Percentiles rank a stretch among this genome's conserved stretches.
Evolutionary conservation across 2,113 vertebrate genomes (phyloP).

Genomic region (Henicopernis longicauda): DNA sequence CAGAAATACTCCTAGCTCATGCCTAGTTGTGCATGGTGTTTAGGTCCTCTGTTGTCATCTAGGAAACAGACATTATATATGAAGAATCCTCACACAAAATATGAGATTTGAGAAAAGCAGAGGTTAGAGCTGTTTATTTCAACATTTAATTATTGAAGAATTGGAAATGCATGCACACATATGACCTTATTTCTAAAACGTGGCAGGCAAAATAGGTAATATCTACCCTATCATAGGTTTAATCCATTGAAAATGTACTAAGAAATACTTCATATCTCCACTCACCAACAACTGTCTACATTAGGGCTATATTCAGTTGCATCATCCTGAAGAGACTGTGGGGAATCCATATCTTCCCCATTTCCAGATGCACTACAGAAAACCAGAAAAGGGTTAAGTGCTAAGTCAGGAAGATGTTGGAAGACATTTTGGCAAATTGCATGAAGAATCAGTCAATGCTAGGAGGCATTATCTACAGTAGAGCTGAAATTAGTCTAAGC

Average conservation of each 20-base stretch:
- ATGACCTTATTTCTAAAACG: background rate
- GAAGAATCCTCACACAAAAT: background rate
- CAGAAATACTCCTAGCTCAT: background rate
- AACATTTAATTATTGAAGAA: background rate
- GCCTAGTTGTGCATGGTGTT: background rate
- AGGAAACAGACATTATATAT: background rate
- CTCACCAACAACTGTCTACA: conserved; percentile 69
- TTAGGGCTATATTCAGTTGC: conserved; percentile 75
- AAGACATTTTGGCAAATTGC: background rate
- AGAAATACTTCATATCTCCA: background rate
- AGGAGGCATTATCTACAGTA: background rate
- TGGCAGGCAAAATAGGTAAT: background rate
- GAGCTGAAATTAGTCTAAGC: background rate
- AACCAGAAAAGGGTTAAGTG: background rate
- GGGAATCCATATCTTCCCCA: conserved; percentile 80
- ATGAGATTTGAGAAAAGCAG: background rate
- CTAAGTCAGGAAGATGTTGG: background rate
- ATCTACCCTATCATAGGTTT: background rate
- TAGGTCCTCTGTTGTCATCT: background rate
- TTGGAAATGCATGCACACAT: background rate
- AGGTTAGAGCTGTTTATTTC: background rate
- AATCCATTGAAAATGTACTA: background rate
- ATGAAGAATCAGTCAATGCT: background rate
- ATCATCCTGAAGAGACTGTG: conserved; percentile 77
- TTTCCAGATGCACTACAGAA: conserved; percentile 64